These are phyloP conservation scores for Etheostoma spectabile DNA, from an alignment of 2,113 vertebrate genomes.

Conservation along the genomic window DNA sequence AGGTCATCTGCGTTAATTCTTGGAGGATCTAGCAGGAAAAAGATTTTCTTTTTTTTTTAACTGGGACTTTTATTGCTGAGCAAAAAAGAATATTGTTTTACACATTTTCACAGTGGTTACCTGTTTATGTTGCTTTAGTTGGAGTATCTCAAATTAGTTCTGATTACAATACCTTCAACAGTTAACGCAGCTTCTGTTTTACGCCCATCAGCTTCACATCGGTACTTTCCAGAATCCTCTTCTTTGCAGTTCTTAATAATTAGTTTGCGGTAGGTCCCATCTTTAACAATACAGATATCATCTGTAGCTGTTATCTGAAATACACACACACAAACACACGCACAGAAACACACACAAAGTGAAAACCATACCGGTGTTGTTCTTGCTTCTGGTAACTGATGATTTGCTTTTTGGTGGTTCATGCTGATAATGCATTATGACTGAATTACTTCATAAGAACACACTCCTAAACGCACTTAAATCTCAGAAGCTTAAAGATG, in stretches of 20 bases:
- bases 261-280: slow-evolving; percentile 84
- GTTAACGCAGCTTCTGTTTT: slow-evolving; percentile 83
- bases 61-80: background rate
- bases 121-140: background rate
- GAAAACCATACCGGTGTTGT: no score
- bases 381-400: no score
- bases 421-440: no score
- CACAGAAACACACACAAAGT: background rate
- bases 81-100: background rate
- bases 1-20: slow-evolving; percentile 84
- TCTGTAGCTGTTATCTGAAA: slow-evolving; percentile 85
- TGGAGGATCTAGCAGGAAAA: slow-evolving; percentile 85
- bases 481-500: background rate
- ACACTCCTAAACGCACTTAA: background rate
- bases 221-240: slow-evolving; percentile 86
- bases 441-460: background rate
- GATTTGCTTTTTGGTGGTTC: no score
- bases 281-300: slow-evolving; percentile 81
- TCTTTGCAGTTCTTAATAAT: slow-evolving; percentile 82
- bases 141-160: background rate
- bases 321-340: background rate
- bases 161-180: slow-evolving; percentile 77
- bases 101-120: background rate
- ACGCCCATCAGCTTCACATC: slow-evolving; percentile 86
- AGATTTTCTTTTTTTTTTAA: background rate